Evolutionary conservation across 2,797 vertebrate species (phyloP).

Genomic region (Syncerus caffer): DNA sequence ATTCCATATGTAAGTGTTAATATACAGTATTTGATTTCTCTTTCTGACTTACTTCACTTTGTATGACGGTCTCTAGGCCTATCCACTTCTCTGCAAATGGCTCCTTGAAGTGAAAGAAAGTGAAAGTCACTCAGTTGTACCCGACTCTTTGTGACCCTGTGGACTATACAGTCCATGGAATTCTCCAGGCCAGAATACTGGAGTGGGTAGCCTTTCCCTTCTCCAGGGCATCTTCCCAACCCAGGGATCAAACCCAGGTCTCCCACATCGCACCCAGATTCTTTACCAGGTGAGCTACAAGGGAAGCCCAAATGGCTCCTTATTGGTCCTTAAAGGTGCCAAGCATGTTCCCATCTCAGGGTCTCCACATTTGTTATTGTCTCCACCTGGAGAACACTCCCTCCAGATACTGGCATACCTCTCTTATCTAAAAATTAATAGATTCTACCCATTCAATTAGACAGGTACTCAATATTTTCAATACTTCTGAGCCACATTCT

Average conservation of each 20-base stretch:
- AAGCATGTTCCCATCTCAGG: neutral
- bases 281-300: neutral
- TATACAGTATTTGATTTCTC: neutral
- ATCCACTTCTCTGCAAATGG: neutral
- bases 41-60: neutral
- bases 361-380: neutral
- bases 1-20: neutral
- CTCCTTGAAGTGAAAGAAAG: neutral
- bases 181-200: neutral
- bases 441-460: neutral
- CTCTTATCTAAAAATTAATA: neutral
- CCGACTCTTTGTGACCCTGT: neutral
- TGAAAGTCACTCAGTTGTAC: neutral
- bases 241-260: neutral
- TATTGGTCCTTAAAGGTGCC: neutral
- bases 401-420: neutral
- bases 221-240: neutral
- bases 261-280: fast-evolving
- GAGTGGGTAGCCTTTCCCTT: neutral
- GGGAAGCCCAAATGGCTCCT: neutral
- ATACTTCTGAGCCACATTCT: neutral
- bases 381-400: neutral
- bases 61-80: neutral
- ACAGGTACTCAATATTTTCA: neutral
- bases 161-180: neutral